phyloP scores from a whole-genome alignment of 2,113 vertebrate genomes.

The Bos taurus region ARS-UCD2.0 NC_037337.1:32823001-32823500 shows the following conservation, averaged over 20 bases:
- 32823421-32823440: conserved; percentile 84
- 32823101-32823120: conserved; percentile 80
- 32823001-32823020: conserved; percentile 77
- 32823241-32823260: conserved; percentile 84
- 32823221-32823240: conserved; percentile 81
- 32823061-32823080: conserved; percentile 78
- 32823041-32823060: conserved; percentile 81
- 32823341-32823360: conserved; percentile 82
- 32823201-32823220: conserved; percentile 69
- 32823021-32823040: conserved; percentile 85
- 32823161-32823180: conserved; percentile 56
- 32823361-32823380: conserved; percentile 86
- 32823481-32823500: conserved; percentile 92
- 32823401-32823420: conserved; percentile 85
- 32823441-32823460: conserved; percentile 88
- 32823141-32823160: conserved; percentile 76
- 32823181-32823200: conserved; percentile 75
- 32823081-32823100: conserved; percentile 78
- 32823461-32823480: conserved; percentile 87
- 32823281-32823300: conserved; percentile 82
- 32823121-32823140: conserved; percentile 71
- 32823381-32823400: conserved; percentile 82
- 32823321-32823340: conserved; percentile 79
- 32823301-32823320: conserved; percentile 74
- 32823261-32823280: conserved; percentile 81